phyloP scores from a whole-genome alignment of 2,888 invertebrate genomes.

The Lasius platythorax region DNA sequence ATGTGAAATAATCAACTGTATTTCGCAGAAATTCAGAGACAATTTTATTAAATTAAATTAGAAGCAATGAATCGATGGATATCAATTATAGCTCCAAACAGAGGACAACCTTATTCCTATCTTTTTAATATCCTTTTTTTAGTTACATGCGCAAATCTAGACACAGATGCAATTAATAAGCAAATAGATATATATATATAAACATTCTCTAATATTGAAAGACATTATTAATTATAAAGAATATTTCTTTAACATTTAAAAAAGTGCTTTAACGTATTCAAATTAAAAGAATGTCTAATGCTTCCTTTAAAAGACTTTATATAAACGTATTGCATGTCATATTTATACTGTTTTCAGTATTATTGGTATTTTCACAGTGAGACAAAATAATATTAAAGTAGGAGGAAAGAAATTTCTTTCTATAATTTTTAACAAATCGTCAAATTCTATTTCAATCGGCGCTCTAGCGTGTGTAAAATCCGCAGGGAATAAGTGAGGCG shows the following conservation, averaged over 20 bases:
- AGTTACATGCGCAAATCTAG: too few relatives aligned
- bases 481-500: constrained; percentile 32
- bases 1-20: background rate
- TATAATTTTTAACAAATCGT: background rate
- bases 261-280: background rate
- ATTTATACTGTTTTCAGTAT: background rate
- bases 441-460: background rate
- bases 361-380: background rate
- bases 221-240: background rate
- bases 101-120: background rate
- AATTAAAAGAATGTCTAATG: background rate
- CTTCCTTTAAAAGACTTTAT: background rate
- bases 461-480: background rate
- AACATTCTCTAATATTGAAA: background rate
- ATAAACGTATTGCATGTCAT: background rate
- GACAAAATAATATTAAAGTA: background rate
- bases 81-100: background rate
- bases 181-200: background rate
- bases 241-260: background rate
- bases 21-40: background rate
- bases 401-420: background rate
- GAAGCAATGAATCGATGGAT: background rate
- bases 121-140: background rate
- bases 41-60: background rate
- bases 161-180: too few relatives aligned